These are phyloP conservation scores for Drosophila pandora DNA, from an alignment of 1,140 invertebrate species.

Conservation along the genomic window DNA sequence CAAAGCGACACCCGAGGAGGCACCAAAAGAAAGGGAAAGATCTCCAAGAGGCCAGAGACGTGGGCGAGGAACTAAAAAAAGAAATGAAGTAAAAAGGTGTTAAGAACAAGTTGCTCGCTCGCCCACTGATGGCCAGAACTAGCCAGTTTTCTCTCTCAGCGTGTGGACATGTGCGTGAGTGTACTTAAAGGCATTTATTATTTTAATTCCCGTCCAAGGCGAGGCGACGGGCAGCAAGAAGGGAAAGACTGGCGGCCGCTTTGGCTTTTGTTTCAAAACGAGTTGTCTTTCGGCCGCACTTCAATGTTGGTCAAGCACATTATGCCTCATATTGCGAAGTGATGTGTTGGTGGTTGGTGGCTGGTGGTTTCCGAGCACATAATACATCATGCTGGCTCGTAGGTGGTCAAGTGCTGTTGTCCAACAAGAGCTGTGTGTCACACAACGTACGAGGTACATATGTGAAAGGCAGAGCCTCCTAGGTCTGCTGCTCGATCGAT, in stretches of 20 bases:
- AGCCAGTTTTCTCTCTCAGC: slow-evolving; percentile 4
- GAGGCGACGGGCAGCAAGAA: slow-evolving; percentile 2
- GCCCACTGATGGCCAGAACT: slow-evolving; percentile 18
- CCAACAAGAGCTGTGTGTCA: slow-evolving; percentile 39
- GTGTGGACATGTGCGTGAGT: slow-evolving; percentile 1
- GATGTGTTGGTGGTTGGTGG: not conserved
- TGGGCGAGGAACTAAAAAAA: slow-evolving; percentile 16
- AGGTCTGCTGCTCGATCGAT: slow-evolving; percentile 17
- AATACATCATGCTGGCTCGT: slow-evolving; percentile 44
- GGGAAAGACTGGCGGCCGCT: slow-evolving; percentile 56
- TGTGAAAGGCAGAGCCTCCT: not conserved
- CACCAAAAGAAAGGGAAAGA: slow-evolving; percentile 36
- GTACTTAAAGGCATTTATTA: slow-evolving; percentile 49
- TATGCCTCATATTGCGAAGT: slow-evolving; percentile 39
- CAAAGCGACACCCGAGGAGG: slow-evolving; percentile 51
- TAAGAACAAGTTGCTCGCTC: slow-evolving; percentile 76
- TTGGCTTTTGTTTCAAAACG: slow-evolving; percentile 71
- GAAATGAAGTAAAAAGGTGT: slow-evolving; percentile 55
- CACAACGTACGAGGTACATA: slow-evolving; percentile 14
- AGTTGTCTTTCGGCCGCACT: slow-evolving; percentile 54
- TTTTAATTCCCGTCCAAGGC: slow-evolving; percentile 48
- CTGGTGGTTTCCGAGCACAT: slow-evolving; percentile 15
- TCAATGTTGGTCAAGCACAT: slow-evolving; percentile 77
- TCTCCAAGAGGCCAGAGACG: slow-evolving; percentile 25
- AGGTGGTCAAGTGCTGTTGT: slow-evolving; percentile 62